phyloP scores from a whole-genome alignment of 1,140 invertebrate species.

The Pseudoatta argentina region DNA sequence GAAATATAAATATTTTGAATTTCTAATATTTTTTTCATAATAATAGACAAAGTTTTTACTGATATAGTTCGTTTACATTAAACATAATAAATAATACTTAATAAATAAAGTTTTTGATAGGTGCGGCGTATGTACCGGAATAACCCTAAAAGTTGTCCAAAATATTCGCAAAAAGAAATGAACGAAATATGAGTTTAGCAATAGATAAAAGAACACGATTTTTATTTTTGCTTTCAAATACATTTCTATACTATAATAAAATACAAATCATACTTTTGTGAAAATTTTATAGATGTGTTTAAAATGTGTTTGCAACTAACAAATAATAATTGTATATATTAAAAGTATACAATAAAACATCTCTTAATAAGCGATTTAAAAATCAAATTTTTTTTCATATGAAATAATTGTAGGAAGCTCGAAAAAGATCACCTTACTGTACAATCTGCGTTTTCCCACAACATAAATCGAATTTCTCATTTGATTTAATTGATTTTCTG shows the following conservation, averaged over 20 bases:
- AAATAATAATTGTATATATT: not conserved
- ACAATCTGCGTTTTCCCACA: not conserved
- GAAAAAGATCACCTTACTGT: not conserved
- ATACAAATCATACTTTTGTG: not conserved
- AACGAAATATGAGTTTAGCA: not conserved
- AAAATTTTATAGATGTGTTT: not conserved
- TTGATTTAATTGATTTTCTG: not conserved
- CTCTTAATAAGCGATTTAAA: not conserved
- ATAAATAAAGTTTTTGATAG: too few relatives aligned
- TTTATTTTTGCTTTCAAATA: not conserved
- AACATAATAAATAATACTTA: too few relatives aligned
- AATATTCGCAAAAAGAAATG: not conserved
- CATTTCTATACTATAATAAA: not conserved
- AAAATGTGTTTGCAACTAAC: not conserved
- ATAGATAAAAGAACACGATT: not conserved
- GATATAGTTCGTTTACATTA: too few relatives aligned
- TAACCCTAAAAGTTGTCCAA: not conserved
- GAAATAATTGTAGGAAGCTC: not conserved
- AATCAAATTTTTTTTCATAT: not conserved
- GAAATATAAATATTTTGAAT: too few relatives aligned
- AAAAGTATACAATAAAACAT: not conserved
- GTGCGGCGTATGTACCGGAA: too few relatives aligned
- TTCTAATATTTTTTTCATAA: too few relatives aligned
- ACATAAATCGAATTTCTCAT: not conserved
- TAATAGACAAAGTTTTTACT: too few relatives aligned